Conservation (phyloP, 2,888 invertebrate genomes). For the Drepana falcataria region DNA sequence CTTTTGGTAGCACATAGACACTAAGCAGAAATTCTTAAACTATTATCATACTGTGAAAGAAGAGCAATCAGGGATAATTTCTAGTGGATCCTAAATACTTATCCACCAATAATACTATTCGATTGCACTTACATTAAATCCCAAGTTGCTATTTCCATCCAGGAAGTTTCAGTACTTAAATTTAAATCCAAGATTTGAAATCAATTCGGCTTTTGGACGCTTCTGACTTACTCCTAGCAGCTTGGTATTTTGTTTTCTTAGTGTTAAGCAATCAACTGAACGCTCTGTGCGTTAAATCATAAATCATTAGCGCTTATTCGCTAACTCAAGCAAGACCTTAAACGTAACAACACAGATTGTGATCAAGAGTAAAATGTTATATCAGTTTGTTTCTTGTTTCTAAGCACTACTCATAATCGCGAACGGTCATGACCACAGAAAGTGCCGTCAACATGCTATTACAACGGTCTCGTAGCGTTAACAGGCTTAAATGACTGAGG, state of each 20-base stretch:
- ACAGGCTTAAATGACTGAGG: constrained; percentile 69
- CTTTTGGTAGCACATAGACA: no score
- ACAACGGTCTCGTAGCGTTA: constrained; percentile 60
- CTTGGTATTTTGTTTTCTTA: not conserved
- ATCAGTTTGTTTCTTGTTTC: constrained; percentile 30
- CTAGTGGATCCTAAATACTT: constrained; percentile 8
- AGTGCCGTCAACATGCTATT: constrained; percentile 58
- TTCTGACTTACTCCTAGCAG: not conserved
- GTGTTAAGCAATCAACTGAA: no score
- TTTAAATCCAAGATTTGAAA: constrained; percentile 29
- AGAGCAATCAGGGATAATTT: constrained; percentile 2
- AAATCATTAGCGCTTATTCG: not conserved
- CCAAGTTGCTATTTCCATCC: constrained; percentile 47
- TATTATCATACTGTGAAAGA: not conserved
- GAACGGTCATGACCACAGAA: constrained; percentile 57
- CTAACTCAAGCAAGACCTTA: not conserved
- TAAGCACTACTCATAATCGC: constrained; percentile 46
- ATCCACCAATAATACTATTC: constrained; percentile 15
- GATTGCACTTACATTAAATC: constrained; percentile 45
- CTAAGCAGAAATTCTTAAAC: no score
- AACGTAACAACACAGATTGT: not conserved
- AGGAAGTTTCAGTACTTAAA: constrained; percentile 42
- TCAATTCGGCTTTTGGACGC: constrained; percentile 22
- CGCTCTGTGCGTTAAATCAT: not conserved
- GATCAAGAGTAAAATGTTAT: constrained; percentile 27